Base-by-base conservation (phyloP, 1,140 invertebrate genomes). In the Penaeus japonicus region DNA sequence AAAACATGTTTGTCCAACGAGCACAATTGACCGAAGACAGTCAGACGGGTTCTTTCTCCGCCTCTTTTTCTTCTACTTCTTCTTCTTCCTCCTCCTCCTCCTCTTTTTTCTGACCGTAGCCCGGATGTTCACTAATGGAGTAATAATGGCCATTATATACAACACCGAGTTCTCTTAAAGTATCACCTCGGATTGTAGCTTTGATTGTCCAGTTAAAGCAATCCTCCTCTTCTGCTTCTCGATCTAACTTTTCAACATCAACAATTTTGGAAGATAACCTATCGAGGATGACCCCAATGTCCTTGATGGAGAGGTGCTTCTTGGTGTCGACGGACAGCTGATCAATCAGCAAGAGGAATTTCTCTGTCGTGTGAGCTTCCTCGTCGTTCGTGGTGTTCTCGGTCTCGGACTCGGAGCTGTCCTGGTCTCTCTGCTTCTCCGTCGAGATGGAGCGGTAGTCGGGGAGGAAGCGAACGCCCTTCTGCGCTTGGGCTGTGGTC, bases 71-170 rank as follows among this genome's bases (percentile, higher is more conserved):
- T 35, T 89, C 89, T 70, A 73, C 84, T 89, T 89, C 70, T 85
- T 90, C 70, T 87, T 65, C 85, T 81, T 90, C 87, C 77, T 90
- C 89, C 81, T 89, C 89, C 55, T 90, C 89, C 47, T 84, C 81
- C 80, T 87, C 78, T 22, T 90, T 86, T 70, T 89, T 80, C 73
- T 81, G 78, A 54, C 87, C 90, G 92, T 98, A 98, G 35, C 96
- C 96, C 55, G 97, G 97, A 93, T 98, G 97, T 93, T 98, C 97
- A 91, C 96, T 97, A 91, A 98, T 98, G 84, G 96, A 96, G 93
- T 98, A 98, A 93, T 97, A 98, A 93, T 97, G 98, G 59, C 97
- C 97, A 94, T 98, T 98, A 93, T 98, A 98, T 91, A 98, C 97
- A 84, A 98, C 96, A 65, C 97, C 97, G 75, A 98, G 94, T 93